A percentile compares a stretch with the other conserved stretches of the same genome.
Conservation (phyloP, 2,113 vertebrate species). For the Vulpes ferrilata region DNA sequence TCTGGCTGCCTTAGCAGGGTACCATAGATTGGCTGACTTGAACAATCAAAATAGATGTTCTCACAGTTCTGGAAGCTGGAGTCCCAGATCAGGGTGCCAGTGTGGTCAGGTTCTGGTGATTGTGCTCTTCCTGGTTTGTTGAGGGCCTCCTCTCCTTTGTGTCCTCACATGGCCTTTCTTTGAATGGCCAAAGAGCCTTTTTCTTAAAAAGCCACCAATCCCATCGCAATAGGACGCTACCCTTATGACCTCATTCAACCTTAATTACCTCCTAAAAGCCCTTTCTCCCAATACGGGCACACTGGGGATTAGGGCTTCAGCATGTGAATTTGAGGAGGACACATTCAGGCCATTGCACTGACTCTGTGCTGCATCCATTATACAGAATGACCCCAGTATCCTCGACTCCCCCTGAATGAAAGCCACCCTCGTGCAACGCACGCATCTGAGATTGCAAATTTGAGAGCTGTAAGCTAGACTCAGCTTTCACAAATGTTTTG, state of each 20-base stretch:
- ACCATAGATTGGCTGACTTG: background rate
- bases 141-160: background rate
- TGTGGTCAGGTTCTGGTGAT: background rate
- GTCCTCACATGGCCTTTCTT: background rate
- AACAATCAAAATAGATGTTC: background rate
- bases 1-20: background rate
- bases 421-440: background rate
- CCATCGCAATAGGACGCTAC: background rate
- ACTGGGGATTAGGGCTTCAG: background rate
- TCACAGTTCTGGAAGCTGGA: background rate
- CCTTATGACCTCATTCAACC: background rate
- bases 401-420: background rate
- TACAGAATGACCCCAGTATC: background rate
- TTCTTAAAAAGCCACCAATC: background rate
- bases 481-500: conserved; percentile 8
- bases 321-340: background rate
- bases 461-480: background rate
- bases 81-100: background rate
- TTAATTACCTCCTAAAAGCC: background rate
- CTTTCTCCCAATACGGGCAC: background rate
- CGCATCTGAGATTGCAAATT: background rate
- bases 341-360: background rate
- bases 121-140: background rate
- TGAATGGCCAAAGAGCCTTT: no score
- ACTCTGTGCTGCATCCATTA: background rate